Base-by-base conservation (phyloP, 2,797 vertebrate species). In the Anguilla pacifica region DNA sequence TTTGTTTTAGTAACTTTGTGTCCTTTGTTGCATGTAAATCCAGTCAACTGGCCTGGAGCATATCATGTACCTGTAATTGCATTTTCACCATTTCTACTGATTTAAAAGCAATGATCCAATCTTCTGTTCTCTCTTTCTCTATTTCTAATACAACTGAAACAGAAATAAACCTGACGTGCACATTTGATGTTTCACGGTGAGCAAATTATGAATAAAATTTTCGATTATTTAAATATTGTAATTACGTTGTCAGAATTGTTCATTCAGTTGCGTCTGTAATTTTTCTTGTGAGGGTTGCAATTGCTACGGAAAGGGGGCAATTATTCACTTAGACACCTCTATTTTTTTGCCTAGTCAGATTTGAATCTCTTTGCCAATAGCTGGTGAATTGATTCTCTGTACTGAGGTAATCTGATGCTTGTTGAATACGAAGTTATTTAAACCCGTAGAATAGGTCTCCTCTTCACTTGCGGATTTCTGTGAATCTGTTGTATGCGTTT, bases 1-100 rank as follows among this genome's bases (percentile, higher is more conserved):
- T 84, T 1, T 85, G 28, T 74, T 88, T 85, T 7, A 72, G 51
- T 88, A 11, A 31, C 6, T 85, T 57, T n/a, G 19, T 61, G 28
- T 55, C 0, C 11, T 46, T 67, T 28, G n/a, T 64, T 49, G 31
- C 83, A 84, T 55, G 31, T 6, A 6, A 72, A 53, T 59, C 35
- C 25, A 72, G 49, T 84, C 59, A 87, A 9, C 64, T 28, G 10
- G 84, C 84, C 67, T 61, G 86, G 0, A 88, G 72, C 55, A 59
- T 89, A 35, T 85, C 31, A 88, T 64, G 39, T 87, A 13, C 84
- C 35, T 87, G 85, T 89, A 35, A 86, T 17, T 67, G 46, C 35
- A 85, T 17, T 7, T 86, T 46, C 31, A 28, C 39, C 0, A 86
- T 77, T 87, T 25, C 3, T 81, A 22, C 51, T 31, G 13, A 28